phyloP scores from a whole-genome alignment of 2,113 vertebrate genomes.

The Sander lucioperca region DNA sequence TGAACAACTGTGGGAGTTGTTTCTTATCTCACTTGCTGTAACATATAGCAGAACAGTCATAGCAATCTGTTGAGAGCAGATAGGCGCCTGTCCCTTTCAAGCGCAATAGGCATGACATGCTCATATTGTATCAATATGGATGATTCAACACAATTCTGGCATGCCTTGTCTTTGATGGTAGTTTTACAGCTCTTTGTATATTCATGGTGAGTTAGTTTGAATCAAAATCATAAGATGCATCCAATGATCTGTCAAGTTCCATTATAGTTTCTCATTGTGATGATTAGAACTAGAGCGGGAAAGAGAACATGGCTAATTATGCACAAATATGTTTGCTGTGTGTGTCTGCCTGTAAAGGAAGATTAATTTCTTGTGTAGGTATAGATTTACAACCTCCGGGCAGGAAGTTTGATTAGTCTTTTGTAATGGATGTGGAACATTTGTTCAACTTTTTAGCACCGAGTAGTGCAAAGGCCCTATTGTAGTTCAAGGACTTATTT shows the following conservation, averaged over 20 bases:
- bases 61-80: conserved; percentile 67
- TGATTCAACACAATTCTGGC: conserved; percentile 60
- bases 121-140: conserved; percentile 59
- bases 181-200: conserved; percentile 34
- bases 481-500: not conserved
- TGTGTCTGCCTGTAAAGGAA: conserved; percentile 11
- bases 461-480: not conserved
- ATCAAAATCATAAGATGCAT: conserved; percentile 59
- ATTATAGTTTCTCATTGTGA: conserved; percentile 57
- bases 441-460: not conserved
- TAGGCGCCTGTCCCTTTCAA: conserved; percentile 67
- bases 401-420: not conserved
- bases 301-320: conserved; percentile 40
- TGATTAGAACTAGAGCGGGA: conserved; percentile 47
- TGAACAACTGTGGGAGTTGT: conserved; percentile 41
- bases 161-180: conserved; percentile 57
- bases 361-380: conserved; percentile 13
- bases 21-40: conserved; percentile 58
- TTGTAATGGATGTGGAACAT: not conserved
- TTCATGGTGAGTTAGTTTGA: conserved; percentile 57
- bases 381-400: not conserved
- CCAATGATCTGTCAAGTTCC: conserved; percentile 55
- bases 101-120: conserved; percentile 61
- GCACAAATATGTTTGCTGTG: conserved; percentile 34
- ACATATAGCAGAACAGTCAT: conserved; percentile 47